Evolutionary conservation across 2,113 vertebrate genomes (phyloP), one percentile per base, ranked within the genome.

Genomic region (Pipa parva): DNA sequence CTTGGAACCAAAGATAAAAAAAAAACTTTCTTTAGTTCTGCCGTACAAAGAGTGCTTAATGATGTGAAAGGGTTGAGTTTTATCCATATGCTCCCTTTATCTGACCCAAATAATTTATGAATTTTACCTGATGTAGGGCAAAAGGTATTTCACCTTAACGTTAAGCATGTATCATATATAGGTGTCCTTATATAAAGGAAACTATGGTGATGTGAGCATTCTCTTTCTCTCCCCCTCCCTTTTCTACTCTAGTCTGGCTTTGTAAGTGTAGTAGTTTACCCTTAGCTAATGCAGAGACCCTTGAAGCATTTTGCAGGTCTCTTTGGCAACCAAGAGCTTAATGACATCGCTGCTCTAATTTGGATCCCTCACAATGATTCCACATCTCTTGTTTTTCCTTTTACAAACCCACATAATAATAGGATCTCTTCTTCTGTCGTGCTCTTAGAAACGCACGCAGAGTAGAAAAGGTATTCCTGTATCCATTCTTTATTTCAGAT

Each of bases 261-360:
- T 18, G n/a, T 49, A 3, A 33, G 52, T n/a, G n/a, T 13, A 37
- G 9, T 11, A 31, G 20, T 28, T 66, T 58, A 27, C 39, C 63
- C 52, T 58, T 13, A 57, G 37, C 52, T 31, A 33, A 52, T 39
- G 46, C 63, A 0, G 26, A 66, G 26, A 48, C 26, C 54, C 55
- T 58, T 10, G 37, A 28, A 58, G 54, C 27, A 66, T 33, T 55
- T n/a, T 17, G 31, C 37, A 66, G 54, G 54, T 66, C 39, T 58
- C 63, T 48, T 37, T 57, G 54, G 63, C 55, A 58, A 58, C 63
- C 6, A 31, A 66, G 39, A 22, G 27, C 63, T 58, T 58, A 58
- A 58, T 13, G n/a, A 36, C 54, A 36, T 15, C 17, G 13, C 21
- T 36, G 54, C 42, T 66, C 54, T 49, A 25, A 49, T 66, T 46